phyloP scores from a whole-genome alignment of 2,113 vertebrate genomes.

The Rhynchomys soricoides region DNA sequence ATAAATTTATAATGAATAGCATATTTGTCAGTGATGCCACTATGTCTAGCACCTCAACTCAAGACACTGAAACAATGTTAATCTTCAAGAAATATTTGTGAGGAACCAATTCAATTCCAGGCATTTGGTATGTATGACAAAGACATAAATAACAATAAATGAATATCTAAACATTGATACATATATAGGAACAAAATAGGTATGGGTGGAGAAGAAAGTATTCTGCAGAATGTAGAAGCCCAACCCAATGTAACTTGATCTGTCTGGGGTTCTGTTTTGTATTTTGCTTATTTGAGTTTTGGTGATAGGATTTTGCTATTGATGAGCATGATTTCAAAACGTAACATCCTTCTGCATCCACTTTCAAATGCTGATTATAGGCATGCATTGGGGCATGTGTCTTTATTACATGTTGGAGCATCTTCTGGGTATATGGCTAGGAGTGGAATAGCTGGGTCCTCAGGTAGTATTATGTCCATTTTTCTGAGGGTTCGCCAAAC shows the following conservation, averaged over 20 bases:
- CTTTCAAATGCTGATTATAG: background rate
- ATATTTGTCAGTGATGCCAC: background rate
- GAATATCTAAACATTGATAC: background rate
- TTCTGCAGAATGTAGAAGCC: background rate
- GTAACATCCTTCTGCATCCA: background rate
- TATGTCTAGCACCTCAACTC: background rate
- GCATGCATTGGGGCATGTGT: background rate
- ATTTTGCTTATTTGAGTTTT: too few species aligned
- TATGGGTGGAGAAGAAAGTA: background rate
- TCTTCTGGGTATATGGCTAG: too few species aligned
- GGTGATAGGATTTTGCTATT: background rate
- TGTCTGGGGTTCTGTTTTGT: background rate
- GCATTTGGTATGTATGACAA: background rate
- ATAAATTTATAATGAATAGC: constrained; percentile 3
- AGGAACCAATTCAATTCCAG: background rate
- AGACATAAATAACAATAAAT: background rate
- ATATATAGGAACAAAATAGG: background rate
- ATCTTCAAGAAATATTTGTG: background rate
- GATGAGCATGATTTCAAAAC: background rate
- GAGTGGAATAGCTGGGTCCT: too few species aligned
- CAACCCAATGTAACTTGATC: background rate
- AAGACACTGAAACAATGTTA: background rate
- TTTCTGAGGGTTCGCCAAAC: too few species aligned
- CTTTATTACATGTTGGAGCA: too few species aligned
- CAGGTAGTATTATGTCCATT: too few species aligned